A percentile compares a stretch with the other conserved stretches of the same genome.
phyloP scores from a whole-genome alignment of 2,888 invertebrate genomes.

The Anodontia alba region DNA sequence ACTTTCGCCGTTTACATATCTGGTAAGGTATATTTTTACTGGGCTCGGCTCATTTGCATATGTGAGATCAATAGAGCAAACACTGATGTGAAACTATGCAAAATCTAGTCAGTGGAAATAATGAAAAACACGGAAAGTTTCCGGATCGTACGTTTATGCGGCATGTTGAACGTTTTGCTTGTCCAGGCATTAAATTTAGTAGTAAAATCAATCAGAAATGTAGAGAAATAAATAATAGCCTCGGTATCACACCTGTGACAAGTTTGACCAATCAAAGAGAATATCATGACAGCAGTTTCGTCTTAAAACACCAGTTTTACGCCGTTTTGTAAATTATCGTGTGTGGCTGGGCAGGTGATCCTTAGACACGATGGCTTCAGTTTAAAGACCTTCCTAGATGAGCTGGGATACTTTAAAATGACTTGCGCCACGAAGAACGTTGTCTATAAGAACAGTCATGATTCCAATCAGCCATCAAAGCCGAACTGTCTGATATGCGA shows the following conservation, averaged over 20 bases:
- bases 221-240: neutral
- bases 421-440: too few relatives aligned
- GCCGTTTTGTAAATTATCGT: too few relatives aligned
- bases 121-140: neutral
- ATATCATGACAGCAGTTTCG: neutral
- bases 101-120: neutral
- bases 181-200: conserved; percentile 10
- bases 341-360: too few relatives aligned
- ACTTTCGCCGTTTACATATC: too few relatives aligned
- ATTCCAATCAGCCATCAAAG: too few relatives aligned
- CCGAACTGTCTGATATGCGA: too few relatives aligned
- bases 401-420: too few relatives aligned
- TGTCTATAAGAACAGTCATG: too few relatives aligned
- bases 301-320: too few relatives aligned
- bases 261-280: neutral
- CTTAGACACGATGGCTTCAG: too few relatives aligned
- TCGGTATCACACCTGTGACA: neutral
- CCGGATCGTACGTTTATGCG: neutral
- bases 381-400: too few relatives aligned
- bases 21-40: too few relatives aligned
- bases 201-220: neutral
- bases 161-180: neutral
- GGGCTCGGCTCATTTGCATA: neutral
- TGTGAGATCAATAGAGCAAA: neutral
- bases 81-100: conserved; percentile 13